Evolutionary conservation across 2,888 invertebrate species (phyloP).

Genomic region (Luperina testacea): DNA sequence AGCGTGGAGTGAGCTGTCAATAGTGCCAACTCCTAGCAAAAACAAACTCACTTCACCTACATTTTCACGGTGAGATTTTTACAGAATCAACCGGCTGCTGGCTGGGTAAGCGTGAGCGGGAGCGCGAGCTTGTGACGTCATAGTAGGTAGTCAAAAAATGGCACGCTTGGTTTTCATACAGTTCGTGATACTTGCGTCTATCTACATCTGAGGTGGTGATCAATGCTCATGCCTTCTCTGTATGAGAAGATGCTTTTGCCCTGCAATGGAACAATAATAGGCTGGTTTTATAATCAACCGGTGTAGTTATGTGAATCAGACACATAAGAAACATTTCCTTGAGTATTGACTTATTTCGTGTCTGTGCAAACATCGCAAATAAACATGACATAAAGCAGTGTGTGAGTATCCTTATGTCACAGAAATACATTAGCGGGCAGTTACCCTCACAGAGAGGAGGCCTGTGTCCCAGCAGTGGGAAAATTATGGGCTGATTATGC

Average conservation of each 20-base stretch:
- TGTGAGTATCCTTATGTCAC: neutral
- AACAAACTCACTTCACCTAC: too few relatives aligned
- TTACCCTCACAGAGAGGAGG: neutral
- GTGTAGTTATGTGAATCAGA: neutral
- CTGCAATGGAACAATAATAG: neutral
- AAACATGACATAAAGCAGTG: neutral
- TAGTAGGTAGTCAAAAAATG: too few relatives aligned
- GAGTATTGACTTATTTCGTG: neutral
- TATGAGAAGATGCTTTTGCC: neutral
- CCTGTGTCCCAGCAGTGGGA: too few relatives aligned
- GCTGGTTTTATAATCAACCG: neutral
- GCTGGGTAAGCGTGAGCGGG: too few relatives aligned
- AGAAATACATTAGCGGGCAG: neutral
- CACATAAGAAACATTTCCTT: constrained; percentile 5
- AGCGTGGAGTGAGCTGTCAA: too few relatives aligned
- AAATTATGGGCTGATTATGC: neutral
- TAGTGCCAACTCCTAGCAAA: too few relatives aligned
- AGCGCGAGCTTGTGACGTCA: too few relatives aligned
- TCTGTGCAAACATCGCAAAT: constrained; percentile 2
- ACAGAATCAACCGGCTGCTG: too few relatives aligned
- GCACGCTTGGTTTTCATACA: too few relatives aligned
- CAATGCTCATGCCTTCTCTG: neutral
- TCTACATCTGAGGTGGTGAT: neutral
- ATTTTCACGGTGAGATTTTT: too few relatives aligned
- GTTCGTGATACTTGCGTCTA: too few relatives aligned